Evolutionary conservation across 2,113 vertebrate species (phyloP), one percentile per base, ranked within the genome.

Genomic region (Egretta garzetta): DNA sequence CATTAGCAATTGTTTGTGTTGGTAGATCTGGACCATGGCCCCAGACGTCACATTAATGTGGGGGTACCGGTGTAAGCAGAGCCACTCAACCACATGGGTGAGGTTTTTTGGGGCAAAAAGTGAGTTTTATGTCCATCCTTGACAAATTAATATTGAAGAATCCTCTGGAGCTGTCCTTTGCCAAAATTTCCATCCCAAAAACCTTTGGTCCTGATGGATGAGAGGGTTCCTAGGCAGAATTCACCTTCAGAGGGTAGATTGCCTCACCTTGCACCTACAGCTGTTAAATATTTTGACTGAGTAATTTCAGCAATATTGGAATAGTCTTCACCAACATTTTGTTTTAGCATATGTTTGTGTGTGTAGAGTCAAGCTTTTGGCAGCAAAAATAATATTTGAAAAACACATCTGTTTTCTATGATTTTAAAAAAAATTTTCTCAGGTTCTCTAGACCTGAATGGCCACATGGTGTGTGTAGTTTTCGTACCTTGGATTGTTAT

Each of bases 11-110:
- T 74, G 5, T 73, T 80, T 59, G 23, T 67, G 21, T 35, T 47
- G 47, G 15, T 80, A 32, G 19, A 12, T 26, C 27, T 74, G 47
- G n/a, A 50, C 5, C 22, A 19, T 72, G 16, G 32, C 11, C 3
- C 0, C 1, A 7, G 30, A 35, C 4, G 19, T 16, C 8, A 11
- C 14, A 7, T 32, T 30, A 23, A 18, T 35, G 23, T 33, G 24
- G 5, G 20, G 21, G 8, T 26, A 66, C 17, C 1, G 3, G 9
- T 52, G 7, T 63, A 39, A 52, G 20, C 6, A 49, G 6, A 74
- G 21, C 3, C 35, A 62, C 14, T 45, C 27, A 37, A 24, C 41
- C 6, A 27, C 1, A 7, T 64, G 7, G 1, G 4, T 67, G 37
- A 2, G 19, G 1, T 26, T 37, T 28, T 28, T 32, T 11, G 41